These are phyloP conservation scores for Heliopora coerulea DNA, from an alignment of 92 coral and sea anemone species.

Conservation along the genomic window DNA sequence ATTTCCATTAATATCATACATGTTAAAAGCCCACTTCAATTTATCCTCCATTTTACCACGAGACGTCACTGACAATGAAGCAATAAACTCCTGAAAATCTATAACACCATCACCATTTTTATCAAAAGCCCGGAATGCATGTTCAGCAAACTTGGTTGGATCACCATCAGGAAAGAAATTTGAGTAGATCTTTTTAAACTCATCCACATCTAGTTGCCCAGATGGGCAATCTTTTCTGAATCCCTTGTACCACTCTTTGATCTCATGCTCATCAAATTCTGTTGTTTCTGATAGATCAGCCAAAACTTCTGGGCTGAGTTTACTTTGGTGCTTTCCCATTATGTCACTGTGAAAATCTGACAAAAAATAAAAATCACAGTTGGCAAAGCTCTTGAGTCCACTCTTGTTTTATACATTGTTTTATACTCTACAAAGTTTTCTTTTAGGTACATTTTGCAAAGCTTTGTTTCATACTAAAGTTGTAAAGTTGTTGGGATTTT, in stretches of 20 bases:
- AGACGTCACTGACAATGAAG: constrained; percentile 34
- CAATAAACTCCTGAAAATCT: constrained; percentile 37
- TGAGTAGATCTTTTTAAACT: constrained; percentile 78
- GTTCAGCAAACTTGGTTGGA: constrained; percentile 78
- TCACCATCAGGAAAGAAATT: constrained; percentile 90
- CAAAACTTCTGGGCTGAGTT: constrained; percentile 69
- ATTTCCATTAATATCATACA: constrained; percentile 42
- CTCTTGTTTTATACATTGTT: background rate
- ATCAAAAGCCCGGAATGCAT: constrained; percentile 92
- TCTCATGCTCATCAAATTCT: constrained; percentile 71
- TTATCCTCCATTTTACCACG: constrained; percentile 35
- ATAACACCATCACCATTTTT: constrained; percentile 71
- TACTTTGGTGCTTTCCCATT: constrained; percentile 84
- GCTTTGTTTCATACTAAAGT: too few species aligned
- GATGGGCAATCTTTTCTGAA: constrained; percentile 91
- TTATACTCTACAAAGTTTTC: too few species aligned
- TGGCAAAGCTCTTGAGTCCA: background rate
- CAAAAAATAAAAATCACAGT: background rate
- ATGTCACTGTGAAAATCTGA: background rate
- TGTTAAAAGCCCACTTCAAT: constrained; percentile 36
- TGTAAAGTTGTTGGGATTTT: too few species aligned
- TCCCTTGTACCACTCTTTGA: constrained; percentile 89
- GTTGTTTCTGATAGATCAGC: constrained; percentile 76
- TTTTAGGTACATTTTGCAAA: too few species aligned
- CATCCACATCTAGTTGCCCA: constrained; percentile 67